A percentile compares a stretch with the other conserved stretches of the same genome.
phyloP scores from a whole-genome alignment of 2,797 vertebrate species.

The Pseudochromis fuscus region DNA sequence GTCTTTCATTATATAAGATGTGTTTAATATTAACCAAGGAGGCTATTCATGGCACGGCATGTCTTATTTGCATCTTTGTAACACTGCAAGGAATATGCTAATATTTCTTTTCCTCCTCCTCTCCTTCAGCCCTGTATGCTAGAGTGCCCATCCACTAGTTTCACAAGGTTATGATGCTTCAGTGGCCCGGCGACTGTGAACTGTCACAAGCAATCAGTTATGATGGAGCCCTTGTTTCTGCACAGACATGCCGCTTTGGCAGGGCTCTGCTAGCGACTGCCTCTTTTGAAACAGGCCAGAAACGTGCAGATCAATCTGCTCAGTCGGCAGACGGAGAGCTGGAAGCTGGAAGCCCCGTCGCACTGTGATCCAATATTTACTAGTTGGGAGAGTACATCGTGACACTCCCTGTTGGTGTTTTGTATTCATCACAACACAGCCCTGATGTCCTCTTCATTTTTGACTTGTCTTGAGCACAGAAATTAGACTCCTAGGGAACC shows the following conservation, averaged over 20 bases:
- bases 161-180: slow-evolving; percentile 84
- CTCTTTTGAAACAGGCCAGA: slow-evolving; percentile 73
- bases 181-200: slow-evolving; percentile 82
- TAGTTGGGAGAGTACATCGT: slow-evolving; percentile 67
- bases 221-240: slow-evolving; percentile 81
- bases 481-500: slow-evolving; percentile 21
- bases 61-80: slow-evolving; percentile 69
- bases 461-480: slow-evolving; percentile 44
- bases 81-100: slow-evolving; percentile 77
- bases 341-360: slow-evolving; percentile 61
- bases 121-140: slow-evolving; percentile 72
- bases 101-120: slow-evolving; percentile 55
- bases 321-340: slow-evolving; percentile 64
- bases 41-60: slow-evolving; percentile 49
- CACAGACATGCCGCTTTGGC: slow-evolving; percentile 79
- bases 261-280: slow-evolving; percentile 63
- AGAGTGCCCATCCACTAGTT: slow-evolving; percentile 79
- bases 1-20: slow-evolving; percentile 64
- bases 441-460: slow-evolving; percentile 43
- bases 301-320: slow-evolving; percentile 78
- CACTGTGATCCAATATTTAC: slow-evolving; percentile 81
- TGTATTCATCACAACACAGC: slow-evolving; percentile 64
- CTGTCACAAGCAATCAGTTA: slow-evolving; percentile 84
- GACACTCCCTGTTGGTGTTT: slow-evolving; percentile 73
- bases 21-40: slow-evolving; percentile 64